Evolutionary conservation across 1,140 invertebrate genomes (phyloP).

Genomic region (Coelopa frigida): DNA sequence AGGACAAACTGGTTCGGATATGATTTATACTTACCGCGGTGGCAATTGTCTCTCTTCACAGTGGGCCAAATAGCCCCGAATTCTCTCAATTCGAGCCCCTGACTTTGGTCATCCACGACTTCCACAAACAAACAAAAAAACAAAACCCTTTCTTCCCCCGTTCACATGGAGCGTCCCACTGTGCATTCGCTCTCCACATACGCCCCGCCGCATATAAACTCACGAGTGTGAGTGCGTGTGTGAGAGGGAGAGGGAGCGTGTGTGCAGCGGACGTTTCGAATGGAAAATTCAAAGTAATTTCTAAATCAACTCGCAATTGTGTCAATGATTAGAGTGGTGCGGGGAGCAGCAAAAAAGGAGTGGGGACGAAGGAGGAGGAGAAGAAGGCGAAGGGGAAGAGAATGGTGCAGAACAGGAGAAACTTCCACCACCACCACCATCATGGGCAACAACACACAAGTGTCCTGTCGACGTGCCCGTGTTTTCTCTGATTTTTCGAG

Average conservation of each 20-base stretch:
- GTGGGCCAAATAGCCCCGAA: too few relatives aligned
- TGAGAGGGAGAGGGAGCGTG: slow-evolving; percentile 10
- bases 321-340: slow-evolving; percentile 41
- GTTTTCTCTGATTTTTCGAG: slow-evolving; percentile 4
- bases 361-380: background rate
- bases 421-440: background rate
- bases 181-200: too few relatives aligned
- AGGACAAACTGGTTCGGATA: too few relatives aligned
- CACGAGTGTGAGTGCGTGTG: too few relatives aligned
- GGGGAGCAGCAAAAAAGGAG: background rate
- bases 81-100: too few relatives aligned
- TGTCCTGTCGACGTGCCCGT: slow-evolving; percentile 1
- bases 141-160: too few relatives aligned
- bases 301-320: slow-evolving; percentile 24
- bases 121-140: too few relatives aligned
- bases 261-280: slow-evolving; percentile 43
- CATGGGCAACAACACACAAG: background rate
- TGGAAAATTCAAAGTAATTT: slow-evolving; percentile 41
- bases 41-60: too few relatives aligned
- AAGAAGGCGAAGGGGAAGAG: background rate
- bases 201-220: too few relatives aligned
- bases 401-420: background rate
- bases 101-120: too few relatives aligned
- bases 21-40: too few relatives aligned
- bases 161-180: too few relatives aligned